phyloP scores from a whole-genome alignment of 2,797 vertebrate genomes.

The Aplochiton taeniatus region DNA sequence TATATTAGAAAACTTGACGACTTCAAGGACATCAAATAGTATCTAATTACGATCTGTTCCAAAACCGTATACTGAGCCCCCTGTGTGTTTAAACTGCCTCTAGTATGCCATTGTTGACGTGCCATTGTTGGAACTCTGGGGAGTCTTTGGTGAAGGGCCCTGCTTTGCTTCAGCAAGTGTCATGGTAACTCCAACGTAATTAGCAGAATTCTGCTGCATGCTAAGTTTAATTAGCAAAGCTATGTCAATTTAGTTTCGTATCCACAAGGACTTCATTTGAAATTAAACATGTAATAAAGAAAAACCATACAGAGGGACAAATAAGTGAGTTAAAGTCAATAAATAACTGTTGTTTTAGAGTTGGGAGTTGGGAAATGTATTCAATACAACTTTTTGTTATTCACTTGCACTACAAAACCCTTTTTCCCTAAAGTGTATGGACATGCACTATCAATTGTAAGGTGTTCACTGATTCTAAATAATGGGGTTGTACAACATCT shows the following conservation, averaged over 20 bases:
- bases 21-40: neutral
- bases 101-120: conserved; percentile 6
- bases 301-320: conserved; percentile 16
- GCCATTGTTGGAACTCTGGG: neutral
- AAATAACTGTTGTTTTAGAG: conserved; percentile 12
- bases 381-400: too few species aligned
- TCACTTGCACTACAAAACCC: too few species aligned
- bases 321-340: conserved; percentile 24
- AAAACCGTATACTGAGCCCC: conserved; percentile 12
- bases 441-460: too few species aligned
- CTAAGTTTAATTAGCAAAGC: conserved; percentile 54
- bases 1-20: too few species aligned
- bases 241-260: conserved; percentile 32
- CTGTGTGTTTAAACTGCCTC: conserved; percentile 1
- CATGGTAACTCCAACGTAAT: conserved; percentile 35
- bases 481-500: too few species aligned
- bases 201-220: conserved; percentile 34
- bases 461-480: too few species aligned
- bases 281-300: conserved; percentile 11
- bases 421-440: too few species aligned
- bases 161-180: conserved; percentile 29
- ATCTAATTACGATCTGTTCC: conserved; percentile 22
- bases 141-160: conserved; percentile 11
- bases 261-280: conserved; percentile 15
- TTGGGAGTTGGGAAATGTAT: too few species aligned